Base-by-base conservation (phyloP, 2,797 vertebrate genomes). In the Vipera ursinii region DNA sequence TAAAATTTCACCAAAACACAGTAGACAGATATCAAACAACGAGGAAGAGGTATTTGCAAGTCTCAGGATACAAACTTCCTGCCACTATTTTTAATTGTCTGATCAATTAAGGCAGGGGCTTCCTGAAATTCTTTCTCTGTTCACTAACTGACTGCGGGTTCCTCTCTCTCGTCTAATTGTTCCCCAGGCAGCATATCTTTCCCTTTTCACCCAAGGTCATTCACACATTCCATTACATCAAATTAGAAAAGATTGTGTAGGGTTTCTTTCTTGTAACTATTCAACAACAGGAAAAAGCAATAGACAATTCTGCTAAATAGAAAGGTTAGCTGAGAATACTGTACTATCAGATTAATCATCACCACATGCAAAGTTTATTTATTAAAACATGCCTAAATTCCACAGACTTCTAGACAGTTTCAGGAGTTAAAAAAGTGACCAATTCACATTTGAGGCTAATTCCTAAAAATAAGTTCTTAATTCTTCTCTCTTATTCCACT, bases 41-140 rank as follows among this genome's bases (percentile, higher is more conserved):
- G 0, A 28, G 0, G 0, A 1, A 2, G 0, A 20, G 6, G 5
- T 8, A 73, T 1, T 0, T 26, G 65, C 6, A 73, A 17, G 32
- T 38, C 6, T 73, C 65, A 73, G 8, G 65, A 8, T 6, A 73
- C n/a, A 73, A 20, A 73, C 15, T 17, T 32, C n/a, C n/a, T 32
- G n/a, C 65, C n/a, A 69, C 0, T 69, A 32, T 2, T 69, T 69
- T 69, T 69, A 69, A 69, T 69, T 69, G 65, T 69, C n/a, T 73
- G n/a, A 73, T 73, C 32, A 73, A 38, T 73, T 73, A 38, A 32
- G n/a, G 15, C 65, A 38, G 17, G 0, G 6, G 15, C 6, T 38
- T 73, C 38, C 15, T 73, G 65, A 73, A 73, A 73, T 73, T 38
- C n/a, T 73, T 69, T 69, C n/a, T 32, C 65, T 69, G n/a, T 7